Conservation (phyloP, 2,888 invertebrate genomes). For the Cyaniris semiargus region DNA sequence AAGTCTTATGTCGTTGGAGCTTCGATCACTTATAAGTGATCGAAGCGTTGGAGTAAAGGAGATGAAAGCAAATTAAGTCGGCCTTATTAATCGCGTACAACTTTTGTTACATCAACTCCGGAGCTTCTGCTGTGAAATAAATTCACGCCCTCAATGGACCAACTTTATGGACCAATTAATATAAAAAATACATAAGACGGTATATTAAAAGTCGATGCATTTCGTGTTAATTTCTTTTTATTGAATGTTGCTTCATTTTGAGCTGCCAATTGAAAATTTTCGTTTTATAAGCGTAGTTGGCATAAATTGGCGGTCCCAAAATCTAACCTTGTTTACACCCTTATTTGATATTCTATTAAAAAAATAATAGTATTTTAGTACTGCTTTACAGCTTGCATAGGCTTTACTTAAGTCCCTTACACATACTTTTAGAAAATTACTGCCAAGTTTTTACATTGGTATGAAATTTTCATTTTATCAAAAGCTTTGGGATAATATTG, state of each 20-base stretch:
- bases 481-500: neutral
- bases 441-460: neutral
- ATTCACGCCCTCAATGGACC: constrained; percentile 17
- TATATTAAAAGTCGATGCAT: neutral
- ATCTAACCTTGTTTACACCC: neutral
- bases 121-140: constrained; percentile 22
- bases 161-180: constrained; percentile 1
- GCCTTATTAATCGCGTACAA: neutral
- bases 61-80: neutral
- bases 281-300: neutral
- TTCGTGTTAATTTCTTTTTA: constrained; percentile 16
- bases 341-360: neutral
- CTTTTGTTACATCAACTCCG: constrained; percentile 13
- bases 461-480: neutral
- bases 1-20: neutral
- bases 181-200: neutral
- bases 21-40: too few relatives aligned
- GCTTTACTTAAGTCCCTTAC: neutral
- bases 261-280: neutral
- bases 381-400: neutral
- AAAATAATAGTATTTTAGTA: neutral
- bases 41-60: neutral
- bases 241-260: neutral
- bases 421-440: neutral
- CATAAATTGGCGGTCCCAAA: neutral